Evolutionary conservation across 2,113 vertebrate genomes (phyloP).

Genomic region (Sakesphorus luctuosus): DNA sequence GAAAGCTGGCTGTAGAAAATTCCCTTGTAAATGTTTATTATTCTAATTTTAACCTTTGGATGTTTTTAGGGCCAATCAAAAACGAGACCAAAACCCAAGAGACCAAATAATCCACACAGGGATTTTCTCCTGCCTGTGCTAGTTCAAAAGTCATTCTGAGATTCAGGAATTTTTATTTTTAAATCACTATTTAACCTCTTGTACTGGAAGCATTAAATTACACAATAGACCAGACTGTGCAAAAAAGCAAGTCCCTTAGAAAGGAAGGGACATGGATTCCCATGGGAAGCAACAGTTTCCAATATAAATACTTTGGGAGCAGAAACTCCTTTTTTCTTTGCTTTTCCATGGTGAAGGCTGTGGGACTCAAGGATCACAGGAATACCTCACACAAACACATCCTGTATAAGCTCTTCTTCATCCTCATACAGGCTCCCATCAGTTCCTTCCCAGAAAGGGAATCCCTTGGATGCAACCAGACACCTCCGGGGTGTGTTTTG

Average conservation of each 20-base stretch:
- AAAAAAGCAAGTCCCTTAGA: background rate
- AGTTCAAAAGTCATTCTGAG: background rate
- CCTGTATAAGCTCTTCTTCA: background rate
- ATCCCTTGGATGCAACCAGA: background rate
- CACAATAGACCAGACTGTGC: background rate
- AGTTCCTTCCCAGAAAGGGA: background rate
- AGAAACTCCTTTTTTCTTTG: background rate
- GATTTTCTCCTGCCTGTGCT: background rate
- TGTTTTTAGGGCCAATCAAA: background rate
- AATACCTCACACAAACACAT: background rate
- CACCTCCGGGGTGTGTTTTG: background rate
- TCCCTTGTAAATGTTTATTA: background rate
- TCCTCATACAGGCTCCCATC: background rate
- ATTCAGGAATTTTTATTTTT: background rate
- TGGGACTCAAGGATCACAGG: background rate
- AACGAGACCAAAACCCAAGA: background rate
- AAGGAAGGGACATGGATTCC: background rate
- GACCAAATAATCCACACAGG: background rate
- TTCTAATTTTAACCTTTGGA: slow-evolving; percentile 6
- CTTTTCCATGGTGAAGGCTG: background rate
- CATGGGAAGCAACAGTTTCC: background rate
- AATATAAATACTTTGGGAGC: background rate
- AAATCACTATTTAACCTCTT: background rate
- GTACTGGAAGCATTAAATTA: background rate
- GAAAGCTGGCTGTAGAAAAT: background rate